phyloP scores from a whole-genome alignment of 2,113 vertebrate species.

The Morone chrysops region DNA sequence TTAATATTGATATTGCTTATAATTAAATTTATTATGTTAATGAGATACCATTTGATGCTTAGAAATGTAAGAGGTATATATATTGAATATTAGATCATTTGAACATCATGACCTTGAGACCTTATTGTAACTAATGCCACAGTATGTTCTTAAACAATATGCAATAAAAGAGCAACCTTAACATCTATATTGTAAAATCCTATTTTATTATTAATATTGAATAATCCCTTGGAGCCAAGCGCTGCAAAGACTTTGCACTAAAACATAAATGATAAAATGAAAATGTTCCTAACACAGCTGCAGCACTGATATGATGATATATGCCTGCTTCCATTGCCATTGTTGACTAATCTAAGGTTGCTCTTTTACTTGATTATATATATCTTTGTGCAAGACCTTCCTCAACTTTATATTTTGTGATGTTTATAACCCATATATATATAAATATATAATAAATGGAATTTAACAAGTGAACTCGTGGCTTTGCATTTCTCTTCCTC shows the following conservation, averaged over 20 bases:
- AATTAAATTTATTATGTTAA: constrained; percentile 70
- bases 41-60: constrained; percentile 73
- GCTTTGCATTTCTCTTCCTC: constrained; percentile 38
- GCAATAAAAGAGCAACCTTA: constrained; percentile 83
- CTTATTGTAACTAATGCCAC: constrained; percentile 69
- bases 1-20: constrained; percentile 76
- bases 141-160: constrained; percentile 76
- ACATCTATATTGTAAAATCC: constrained; percentile 57
- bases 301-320: constrained; percentile 65
- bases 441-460: constrained; percentile 81
- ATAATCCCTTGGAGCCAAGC: constrained; percentile 58
- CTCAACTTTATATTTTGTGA: constrained; percentile 83
- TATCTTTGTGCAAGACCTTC: constrained; percentile 80
- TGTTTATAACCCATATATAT: constrained; percentile 81
- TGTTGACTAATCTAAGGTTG: constrained; percentile 76
- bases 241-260: constrained; percentile 75
- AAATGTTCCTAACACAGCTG: constrained; percentile 72
- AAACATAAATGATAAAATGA: constrained; percentile 62
- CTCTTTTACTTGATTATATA: constrained; percentile 76
- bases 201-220: constrained; percentile 74
- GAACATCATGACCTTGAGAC: constrained; percentile 62
- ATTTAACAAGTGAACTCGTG: constrained; percentile 62
- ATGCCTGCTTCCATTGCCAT: constrained; percentile 69
- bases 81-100: constrained; percentile 71
- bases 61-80: constrained; percentile 71